Base-by-base conservation (phyloP, 2,113 vertebrate species). In the Xyliphius kryptos region DNA sequence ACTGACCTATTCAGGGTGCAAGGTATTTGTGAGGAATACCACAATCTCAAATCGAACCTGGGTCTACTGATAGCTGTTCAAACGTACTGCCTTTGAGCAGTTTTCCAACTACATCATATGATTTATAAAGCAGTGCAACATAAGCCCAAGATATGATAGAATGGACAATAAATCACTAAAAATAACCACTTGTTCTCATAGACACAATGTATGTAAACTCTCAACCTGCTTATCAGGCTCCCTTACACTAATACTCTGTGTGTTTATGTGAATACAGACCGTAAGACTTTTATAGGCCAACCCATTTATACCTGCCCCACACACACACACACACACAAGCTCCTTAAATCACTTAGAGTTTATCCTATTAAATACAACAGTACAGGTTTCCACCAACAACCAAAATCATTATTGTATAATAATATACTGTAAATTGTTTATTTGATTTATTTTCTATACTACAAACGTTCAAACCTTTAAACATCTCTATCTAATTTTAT, bases 261-360 rank as follows among this genome's bases (percentile, higher is more conserved):
- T 71, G 73, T 74, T 70, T 70, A 68, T 56, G 41, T 67, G 62
- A 68, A 76, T 81, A 72, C 67, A 72, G 36, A 40, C 53, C 37
- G 20, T 84, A 83, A 83, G 76, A 79, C 66, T 47, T 76, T 82
- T 83, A 66, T 50, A 72, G 75, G 73, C 73, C 75, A 79, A 73
- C 78, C 79, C 56, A 63, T n/a, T 41, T n/a, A n/a, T n/a, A n/a
- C n/a, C n/a, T n/a, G n/a, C n/a, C n/a, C n/a, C n/a, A n/a, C n/a
- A n/a, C n/a, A n/a, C n/a, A n/a, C n/a, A n/a, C n/a, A n/a, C n/a
- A n/a, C n/a, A n/a, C n/a, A n/a, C n/a, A n/a, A n/a, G 68, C 72
- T 53, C 67, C 74, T 79, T 76, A 76, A 63, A 68, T 50, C 37
- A 44, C 75, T 40, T 73, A 20, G 63, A 59, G 59, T 68, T 61